Conservation (phyloP, 2,888 invertebrate genomes). For the Cerastis leucographa region DNA sequence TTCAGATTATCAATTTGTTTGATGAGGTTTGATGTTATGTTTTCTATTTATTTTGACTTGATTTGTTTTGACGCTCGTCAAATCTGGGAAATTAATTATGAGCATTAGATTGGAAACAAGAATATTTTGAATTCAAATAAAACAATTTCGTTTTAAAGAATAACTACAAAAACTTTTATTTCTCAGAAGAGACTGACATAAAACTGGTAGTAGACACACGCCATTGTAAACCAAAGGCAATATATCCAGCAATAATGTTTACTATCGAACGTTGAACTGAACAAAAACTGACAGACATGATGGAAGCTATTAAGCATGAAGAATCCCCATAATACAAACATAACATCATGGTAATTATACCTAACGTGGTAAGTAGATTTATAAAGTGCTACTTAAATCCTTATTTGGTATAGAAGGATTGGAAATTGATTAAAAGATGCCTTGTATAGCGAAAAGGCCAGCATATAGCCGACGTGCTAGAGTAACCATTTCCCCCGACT, state of each 20-base stretch:
- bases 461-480: slow-evolving; percentile 10
- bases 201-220: slow-evolving; percentile 23
- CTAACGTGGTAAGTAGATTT: slow-evolving; percentile 20
- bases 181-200: slow-evolving; percentile 16
- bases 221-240: slow-evolving; percentile 36
- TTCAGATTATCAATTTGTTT: slow-evolving; percentile 19
- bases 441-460: slow-evolving; percentile 23
- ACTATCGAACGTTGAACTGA: slow-evolving; percentile 59
- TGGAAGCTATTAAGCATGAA: slow-evolving; percentile 48
- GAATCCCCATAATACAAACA: slow-evolving; percentile 43
- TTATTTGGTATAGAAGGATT: slow-evolving; percentile 35
- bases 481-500: slow-evolving; percentile 31
- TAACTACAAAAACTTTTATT: neutral
- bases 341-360: slow-evolving; percentile 26
- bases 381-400: slow-evolving; percentile 27
- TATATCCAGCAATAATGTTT: slow-evolving; percentile 49
- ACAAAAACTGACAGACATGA: slow-evolving; percentile 51
- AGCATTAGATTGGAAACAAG: neutral
- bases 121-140: neutral
- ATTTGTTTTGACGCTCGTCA: neutral
- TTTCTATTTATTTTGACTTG: neutral
- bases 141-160: neutral
- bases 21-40: slow-evolving; percentile 12
- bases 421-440: slow-evolving; percentile 35
- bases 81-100: neutral